Evolutionary conservation across 2,113 vertebrate genomes (phyloP), one percentile per base, ranked within the genome.

Genomic region (Manacus vitellinus): DNA sequence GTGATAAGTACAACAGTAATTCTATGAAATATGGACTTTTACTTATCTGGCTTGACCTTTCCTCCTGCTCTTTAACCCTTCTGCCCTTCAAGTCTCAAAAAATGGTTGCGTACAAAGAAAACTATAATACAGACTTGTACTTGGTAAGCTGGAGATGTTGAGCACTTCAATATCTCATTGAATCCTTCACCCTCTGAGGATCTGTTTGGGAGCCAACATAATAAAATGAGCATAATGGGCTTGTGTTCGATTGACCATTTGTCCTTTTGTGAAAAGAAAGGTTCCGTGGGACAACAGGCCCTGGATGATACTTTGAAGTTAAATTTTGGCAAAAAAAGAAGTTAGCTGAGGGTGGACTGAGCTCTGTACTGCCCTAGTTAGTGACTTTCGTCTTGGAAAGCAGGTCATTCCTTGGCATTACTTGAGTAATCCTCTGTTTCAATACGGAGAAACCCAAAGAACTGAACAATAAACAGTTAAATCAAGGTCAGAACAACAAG

Each of bases 1-100:
- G 79, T 89, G 83, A 74, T 97, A 97, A 97, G 73, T 96, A 85
- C 96, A 97, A 95, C 86, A 96, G 84, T 95, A 96, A 94, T 97
- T 97, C 71, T 83, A 52, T 94, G 89, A 96, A 97, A 96, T 96
- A 96, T 47, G 86, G 85, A 96, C 93, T 95, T 98, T 95, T 79
- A 89, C 84, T 97, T 97, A 89, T 78, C 82, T 94, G 54, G 25
- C 70, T 97, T 97, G 92, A 95, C 89, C 80, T 96, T 96, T 88
- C 19, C 58, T 68, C 90, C 83, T 96, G 72, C 70, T 96, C 58
- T 95, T 97, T 94, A 84, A 94, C 78, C 93, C 94, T 95, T 75
- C 83, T 96, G 68, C 56, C 66, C 93, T 97, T 91, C 58, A 97
- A 86, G 58, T 82, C 73, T 96, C 65, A 80, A 65, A 88, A 91